Evolutionary conservation across 23 tunicate genomes (phyloP).

Genomic region (Phallusia fumigata): DNA sequence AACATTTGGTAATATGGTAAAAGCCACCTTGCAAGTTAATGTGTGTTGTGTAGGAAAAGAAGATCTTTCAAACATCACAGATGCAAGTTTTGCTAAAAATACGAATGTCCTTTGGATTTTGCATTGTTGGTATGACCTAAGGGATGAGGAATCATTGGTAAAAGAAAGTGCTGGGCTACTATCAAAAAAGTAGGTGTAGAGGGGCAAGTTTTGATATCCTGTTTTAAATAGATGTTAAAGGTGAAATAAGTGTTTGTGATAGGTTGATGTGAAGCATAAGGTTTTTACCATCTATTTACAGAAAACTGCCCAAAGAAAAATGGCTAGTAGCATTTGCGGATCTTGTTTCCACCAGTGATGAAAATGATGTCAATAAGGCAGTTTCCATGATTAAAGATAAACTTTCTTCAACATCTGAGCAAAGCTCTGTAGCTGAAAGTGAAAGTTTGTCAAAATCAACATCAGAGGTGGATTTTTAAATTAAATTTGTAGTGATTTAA

Average conservation of each 20-base stretch:
- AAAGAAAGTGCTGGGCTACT: background rate
- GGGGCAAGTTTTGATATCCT: too few relatives aligned
- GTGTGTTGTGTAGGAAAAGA: background rate
- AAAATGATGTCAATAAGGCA: background rate
- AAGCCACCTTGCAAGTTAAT: too few relatives aligned
- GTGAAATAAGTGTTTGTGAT: too few relatives aligned
- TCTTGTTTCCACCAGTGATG: background rate
- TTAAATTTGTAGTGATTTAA: too few relatives aligned
- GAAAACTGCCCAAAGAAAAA: background rate
- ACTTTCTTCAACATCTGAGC: background rate
- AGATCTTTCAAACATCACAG: constrained; percentile 1
- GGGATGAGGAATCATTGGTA: background rate
- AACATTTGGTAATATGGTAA: too few relatives aligned
- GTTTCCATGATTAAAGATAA: background rate
- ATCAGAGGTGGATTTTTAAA: background rate
- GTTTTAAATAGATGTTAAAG: too few relatives aligned
- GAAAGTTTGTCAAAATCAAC: constrained; percentile 4
- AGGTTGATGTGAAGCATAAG: too few relatives aligned
- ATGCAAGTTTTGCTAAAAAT: background rate
- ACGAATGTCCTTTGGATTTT: background rate
- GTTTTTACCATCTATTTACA: too few relatives aligned
- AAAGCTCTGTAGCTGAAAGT: background rate
- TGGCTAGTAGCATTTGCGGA: constrained; percentile 1
- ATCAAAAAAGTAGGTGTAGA: background rate
- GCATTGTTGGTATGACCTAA: background rate